Base-by-base conservation (phyloP, 2,888 invertebrate species). In the Andrena camellia region DNA sequence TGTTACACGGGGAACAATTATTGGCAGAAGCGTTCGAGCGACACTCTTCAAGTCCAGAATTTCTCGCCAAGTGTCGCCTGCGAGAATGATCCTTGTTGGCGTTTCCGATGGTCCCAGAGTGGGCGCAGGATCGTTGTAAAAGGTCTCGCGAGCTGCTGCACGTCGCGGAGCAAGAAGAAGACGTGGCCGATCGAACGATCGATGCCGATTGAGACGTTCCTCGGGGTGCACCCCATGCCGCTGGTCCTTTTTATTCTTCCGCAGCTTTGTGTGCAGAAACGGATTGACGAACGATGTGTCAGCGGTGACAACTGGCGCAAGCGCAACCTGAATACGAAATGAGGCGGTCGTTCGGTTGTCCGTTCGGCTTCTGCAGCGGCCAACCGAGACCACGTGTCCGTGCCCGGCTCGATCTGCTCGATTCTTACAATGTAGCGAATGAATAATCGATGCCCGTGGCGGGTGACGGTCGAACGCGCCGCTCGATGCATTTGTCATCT, bases 291-390 rank as follows among this genome's bases (percentile, higher is more conserved):
- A 94, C 93, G 93, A 94, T 92, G 94, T 94, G 94, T 94, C 94
- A 94, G 93, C 93, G 88, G 91, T 94, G 94, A 94, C 94, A 94
- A 93, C 94, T 94, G 92, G 94, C 93, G 92, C 93, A 93, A 91
- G 93, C 93, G 93, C 91, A 90, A 84, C 90, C 93, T 93, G 94
- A 94, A 94, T 94, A 92, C 94, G 85, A 91, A 93, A 94, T 94
- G 92, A 93, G 90, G 88, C 89, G 77, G 85, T 84, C 81, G 77
- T 74, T 86, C 76, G 81, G 80, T 83, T 71, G 74, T n/a, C 70
- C 80, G 75, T 77, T 84, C 75, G 86, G 80, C 82, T 81, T 62
- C 82, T 60, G 63, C 50, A 23, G 57, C 69, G 31, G 50, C 75
- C 68, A 35, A 60, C 69, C 63, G 48, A 60, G 75, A 73, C 86